phyloP scores from a whole-genome alignment of 2,888 invertebrate species.

The Antheraea assamensis region DNA sequence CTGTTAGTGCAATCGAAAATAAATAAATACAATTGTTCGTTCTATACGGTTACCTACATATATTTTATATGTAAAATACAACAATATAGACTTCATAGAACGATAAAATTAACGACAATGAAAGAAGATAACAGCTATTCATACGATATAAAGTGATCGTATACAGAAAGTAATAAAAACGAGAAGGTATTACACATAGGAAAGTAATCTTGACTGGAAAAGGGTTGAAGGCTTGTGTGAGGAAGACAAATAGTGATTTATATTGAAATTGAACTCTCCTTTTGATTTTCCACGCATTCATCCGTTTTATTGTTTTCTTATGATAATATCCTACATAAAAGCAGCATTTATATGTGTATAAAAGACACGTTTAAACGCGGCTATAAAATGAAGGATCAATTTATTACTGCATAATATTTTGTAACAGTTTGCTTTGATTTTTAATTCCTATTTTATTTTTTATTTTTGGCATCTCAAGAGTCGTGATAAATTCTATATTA shows the following conservation, averaged over 20 bases:
- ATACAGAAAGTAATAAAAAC: conserved; percentile 20
- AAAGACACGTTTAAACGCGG: conserved; percentile 2
- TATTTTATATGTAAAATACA: not conserved
- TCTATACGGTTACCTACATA: too few species aligned
- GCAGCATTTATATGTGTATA: conserved; percentile 7
- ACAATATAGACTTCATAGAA: not conserved
- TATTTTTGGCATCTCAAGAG: not conserved
- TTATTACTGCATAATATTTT: not conserved
- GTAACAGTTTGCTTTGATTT: not conserved
- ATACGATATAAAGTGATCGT: conserved; percentile 19
- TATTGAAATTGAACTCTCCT: conserved; percentile 51
- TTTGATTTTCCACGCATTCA: conserved; percentile 50
- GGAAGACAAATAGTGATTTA: conserved; percentile 56
- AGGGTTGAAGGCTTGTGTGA: conserved; percentile 46
- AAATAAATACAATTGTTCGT: not conserved
- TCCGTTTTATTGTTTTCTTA: conserved; percentile 53
- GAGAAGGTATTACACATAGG: conserved; percentile 21
- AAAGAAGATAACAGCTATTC: not conserved
- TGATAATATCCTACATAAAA: conserved; percentile 42
- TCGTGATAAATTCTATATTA: too few species aligned
- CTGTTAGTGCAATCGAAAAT: not conserved
- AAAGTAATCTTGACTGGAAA: conserved; percentile 30
- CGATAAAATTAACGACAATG: not conserved
- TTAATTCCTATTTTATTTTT: not conserved
- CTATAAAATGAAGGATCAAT: not conserved